Evolutionary conservation across 2,888 invertebrate species (phyloP).

Genomic region (Amphimallon solstitiale): DNA sequence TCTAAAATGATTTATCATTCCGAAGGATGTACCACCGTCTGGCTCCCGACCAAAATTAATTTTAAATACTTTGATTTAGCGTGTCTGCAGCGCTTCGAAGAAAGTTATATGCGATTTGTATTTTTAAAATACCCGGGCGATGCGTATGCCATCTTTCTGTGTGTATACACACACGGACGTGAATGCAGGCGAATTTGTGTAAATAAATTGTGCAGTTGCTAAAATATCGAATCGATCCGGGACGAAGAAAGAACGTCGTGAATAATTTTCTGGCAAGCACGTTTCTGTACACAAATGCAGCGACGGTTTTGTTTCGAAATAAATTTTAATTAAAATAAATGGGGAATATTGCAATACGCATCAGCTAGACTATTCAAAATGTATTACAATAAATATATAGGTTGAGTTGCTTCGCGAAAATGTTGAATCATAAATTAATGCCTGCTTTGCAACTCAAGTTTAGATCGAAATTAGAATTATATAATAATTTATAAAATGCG

Average conservation of each 20-base stretch:
- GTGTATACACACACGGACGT: background rate
- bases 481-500: too few species aligned
- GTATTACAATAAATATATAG: too few species aligned
- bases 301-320: background rate
- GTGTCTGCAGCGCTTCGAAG: slow-evolving; percentile 28
- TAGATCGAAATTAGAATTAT: too few species aligned
- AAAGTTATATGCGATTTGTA: slow-evolving; percentile 16
- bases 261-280: background rate
- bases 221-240: slow-evolving; percentile 4
- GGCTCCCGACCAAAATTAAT: slow-evolving; percentile 36
- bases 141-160: background rate
- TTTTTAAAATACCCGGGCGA: background rate
- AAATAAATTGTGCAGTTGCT: background rate
- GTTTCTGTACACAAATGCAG: slow-evolving; percentile 1
- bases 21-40: slow-evolving; percentile 29
- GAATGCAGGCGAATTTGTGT: background rate
- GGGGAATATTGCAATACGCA: background rate
- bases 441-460: too few species aligned
- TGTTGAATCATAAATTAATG: too few species aligned
- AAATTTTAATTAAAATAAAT: slow-evolving; percentile 17
- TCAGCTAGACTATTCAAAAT: too few species aligned
- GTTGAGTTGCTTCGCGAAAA: too few species aligned
- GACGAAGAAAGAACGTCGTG: background rate
- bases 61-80: slow-evolving; percentile 38
- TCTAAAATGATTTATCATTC: slow-evolving; percentile 31